A percentile compares a stretch with the other conserved stretches of the same genome.
Conservation (phyloP, 2,797 vertebrate genomes). For the Tiaroga cobitis region DNA sequence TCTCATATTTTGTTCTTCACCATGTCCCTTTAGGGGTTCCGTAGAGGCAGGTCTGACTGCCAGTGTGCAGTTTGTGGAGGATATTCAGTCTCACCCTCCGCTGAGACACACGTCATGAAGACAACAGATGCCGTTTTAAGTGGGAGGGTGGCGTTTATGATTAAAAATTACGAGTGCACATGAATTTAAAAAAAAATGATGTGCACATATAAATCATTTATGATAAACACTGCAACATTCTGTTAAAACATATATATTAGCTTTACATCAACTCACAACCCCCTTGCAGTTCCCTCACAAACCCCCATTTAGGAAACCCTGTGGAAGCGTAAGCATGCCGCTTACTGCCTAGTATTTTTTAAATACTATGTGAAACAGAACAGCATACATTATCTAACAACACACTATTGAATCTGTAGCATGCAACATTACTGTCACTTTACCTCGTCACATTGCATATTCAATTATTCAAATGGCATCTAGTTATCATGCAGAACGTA, state of each 20-base stretch:
- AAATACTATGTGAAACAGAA: not conserved
- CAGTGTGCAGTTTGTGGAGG: not conserved
- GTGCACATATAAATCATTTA: not conserved
- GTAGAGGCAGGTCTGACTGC: not conserved
- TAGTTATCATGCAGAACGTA: not conserved
- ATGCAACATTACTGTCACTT: slow-evolving; percentile 1
- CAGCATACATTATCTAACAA: not conserved
- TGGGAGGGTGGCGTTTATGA: not conserved
- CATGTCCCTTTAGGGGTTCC: no score
- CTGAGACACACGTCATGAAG: not conserved
- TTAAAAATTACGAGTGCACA: not conserved
- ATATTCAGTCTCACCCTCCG: not conserved
- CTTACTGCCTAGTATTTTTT: not conserved
- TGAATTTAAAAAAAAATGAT: not conserved
- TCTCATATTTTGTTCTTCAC: no score
- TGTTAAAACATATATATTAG: not conserved
- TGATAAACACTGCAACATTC: not conserved
- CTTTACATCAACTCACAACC: not conserved
- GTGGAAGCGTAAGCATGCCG: not conserved
- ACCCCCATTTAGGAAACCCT: not conserved
- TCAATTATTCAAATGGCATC: not conserved
- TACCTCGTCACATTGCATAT: slow-evolving; percentile 3
- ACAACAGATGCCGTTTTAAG: not conserved
- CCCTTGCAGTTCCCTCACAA: not conserved
- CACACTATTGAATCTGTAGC: not conserved